These are phyloP conservation scores for Psix sp. DNA, from an alignment of 1,140 invertebrate species.

Conservation along the genomic window DNA sequence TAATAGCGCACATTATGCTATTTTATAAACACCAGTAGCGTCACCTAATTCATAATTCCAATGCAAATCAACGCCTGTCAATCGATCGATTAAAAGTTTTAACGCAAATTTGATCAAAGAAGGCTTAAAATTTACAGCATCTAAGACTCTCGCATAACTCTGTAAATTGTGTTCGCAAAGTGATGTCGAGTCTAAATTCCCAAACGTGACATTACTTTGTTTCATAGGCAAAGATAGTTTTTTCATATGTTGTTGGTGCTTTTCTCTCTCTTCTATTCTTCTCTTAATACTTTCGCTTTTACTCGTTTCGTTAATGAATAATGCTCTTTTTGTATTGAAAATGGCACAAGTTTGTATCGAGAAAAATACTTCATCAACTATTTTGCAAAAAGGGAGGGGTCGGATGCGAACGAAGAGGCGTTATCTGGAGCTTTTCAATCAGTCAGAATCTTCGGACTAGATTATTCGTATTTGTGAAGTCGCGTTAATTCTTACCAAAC, in stretches of 20 bases:
- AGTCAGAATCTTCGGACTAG: constrained; percentile 67
- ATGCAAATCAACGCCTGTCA: constrained; percentile 22
- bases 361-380: constrained; percentile 27
- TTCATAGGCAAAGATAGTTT: constrained; percentile 44
- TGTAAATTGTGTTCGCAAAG: too few species aligned
- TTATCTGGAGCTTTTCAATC: constrained; percentile 57
- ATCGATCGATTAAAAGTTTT: constrained; percentile 22
- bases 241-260: not conserved
- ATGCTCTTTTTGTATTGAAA: constrained; percentile 59
- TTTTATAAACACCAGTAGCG: constrained; percentile 56
- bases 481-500: constrained; percentile 59
- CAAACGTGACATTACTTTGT: constrained; percentile 58
- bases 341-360: constrained; percentile 58
- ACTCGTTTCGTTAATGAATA: constrained; percentile 11
- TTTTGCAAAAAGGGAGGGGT: constrained; percentile 25
- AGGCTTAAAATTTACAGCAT: constrained; percentile 8
- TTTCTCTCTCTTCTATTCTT: constrained; percentile 21
- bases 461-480: constrained; percentile 63
- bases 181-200: constrained; percentile 47
- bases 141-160: constrained; percentile 32
- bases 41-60: constrained; percentile 33
- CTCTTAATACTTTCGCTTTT: constrained; percentile 1
- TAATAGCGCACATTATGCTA: constrained; percentile 41
- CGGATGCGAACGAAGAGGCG: constrained; percentile 40
- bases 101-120: constrained; percentile 6